Conservation (phyloP, 2,113 vertebrate species). For the Halichoerus grypus region DNA sequence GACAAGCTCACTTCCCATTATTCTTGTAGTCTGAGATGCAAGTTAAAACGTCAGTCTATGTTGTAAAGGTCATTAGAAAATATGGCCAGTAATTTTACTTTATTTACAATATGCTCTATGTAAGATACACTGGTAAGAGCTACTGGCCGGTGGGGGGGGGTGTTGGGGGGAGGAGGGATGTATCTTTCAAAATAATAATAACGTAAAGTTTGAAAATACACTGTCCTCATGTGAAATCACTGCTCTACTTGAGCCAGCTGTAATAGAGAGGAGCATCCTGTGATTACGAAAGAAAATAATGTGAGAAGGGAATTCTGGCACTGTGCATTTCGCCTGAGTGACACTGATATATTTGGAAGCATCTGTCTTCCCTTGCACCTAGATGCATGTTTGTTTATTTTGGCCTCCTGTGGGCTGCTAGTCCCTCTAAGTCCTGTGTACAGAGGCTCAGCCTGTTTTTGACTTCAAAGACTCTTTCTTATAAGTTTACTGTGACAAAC, state of each 20-base stretch:
- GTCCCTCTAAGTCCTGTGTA: background rate
- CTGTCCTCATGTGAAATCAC: slow-evolving; percentile 24
- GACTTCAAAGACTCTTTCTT: background rate
- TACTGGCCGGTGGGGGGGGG: too few relatives aligned
- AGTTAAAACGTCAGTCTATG: slow-evolving; percentile 28
- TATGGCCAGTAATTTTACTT: background rate
- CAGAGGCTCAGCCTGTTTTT: background rate
- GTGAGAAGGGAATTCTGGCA: background rate
- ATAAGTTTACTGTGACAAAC: background rate
- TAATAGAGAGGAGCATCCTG: slow-evolving; percentile 80
- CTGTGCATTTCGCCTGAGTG: slow-evolving; percentile 51
- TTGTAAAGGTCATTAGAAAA: slow-evolving; percentile 45
- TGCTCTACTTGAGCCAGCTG: slow-evolving; percentile 67
- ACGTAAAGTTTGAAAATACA: slow-evolving; percentile 33
- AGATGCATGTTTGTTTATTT: slow-evolving; percentile 74
- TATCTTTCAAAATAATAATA: slow-evolving; percentile 63
- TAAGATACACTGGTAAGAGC: slow-evolving; percentile 20
- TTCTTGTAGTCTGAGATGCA: slow-evolving; percentile 54
- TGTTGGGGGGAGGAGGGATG: fast-evolving
- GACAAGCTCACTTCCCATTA: slow-evolving; percentile 76
- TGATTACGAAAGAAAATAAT: slow-evolving; percentile 62
- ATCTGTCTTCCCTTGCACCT: slow-evolving; percentile 72
- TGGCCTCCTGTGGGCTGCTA: background rate
- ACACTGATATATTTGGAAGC: slow-evolving; percentile 77
- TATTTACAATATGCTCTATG: background rate